Evolutionary conservation across 2,113 vertebrate species (phyloP), one percentile per base, ranked within the genome.

Genomic region (Copsychus sechellarum): DNA sequence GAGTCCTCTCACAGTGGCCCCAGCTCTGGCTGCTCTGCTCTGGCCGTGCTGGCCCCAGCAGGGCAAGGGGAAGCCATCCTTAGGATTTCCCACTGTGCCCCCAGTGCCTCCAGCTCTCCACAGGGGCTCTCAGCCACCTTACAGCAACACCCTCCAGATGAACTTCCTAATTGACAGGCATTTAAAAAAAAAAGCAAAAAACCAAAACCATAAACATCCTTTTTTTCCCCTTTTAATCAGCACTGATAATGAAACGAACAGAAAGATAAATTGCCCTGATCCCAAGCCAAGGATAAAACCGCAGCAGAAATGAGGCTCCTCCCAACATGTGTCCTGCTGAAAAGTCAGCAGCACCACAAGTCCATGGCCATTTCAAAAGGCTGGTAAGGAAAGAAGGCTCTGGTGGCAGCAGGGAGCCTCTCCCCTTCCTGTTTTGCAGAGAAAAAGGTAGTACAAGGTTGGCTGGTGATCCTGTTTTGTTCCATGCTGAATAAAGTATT

Each of bases 391-490:
- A 65, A 73, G 71, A 90, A 79, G 62, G 57, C 48, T 91, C 92
- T 15, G 19, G 5, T 87, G 25, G 85, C 6, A 5, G 66, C 85
- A 53, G 48, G 43, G 66, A 90, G 81, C 96, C 88, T 80, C 71
- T 93, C 88, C 88, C 92, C 81, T 96, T 96, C 93, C 93, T 95
- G 95, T 96, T 96, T 95, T 95, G 88, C 81, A 80, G 58, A 85
- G 85, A 82, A 87, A 67, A 93, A 84, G 19, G 71, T 65, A 40
- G 53, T 24, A 56, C n/a, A 25, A 13, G 45, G 40, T 62, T 92
- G 92, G 89, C 89, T 2, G 7, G 40, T 81, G 80, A 73, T 82
- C 36, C 69, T 89, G 77, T 84, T 97, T 96, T 84, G 64, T 91
- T 86, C 76, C 9, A 2, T 2, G 1, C 80, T 86, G 81, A 71